These are phyloP conservation scores for Macrostomum lignano DNA, from an alignment of 1,140 invertebrate genomes.

Conservation along the genomic window DNA sequence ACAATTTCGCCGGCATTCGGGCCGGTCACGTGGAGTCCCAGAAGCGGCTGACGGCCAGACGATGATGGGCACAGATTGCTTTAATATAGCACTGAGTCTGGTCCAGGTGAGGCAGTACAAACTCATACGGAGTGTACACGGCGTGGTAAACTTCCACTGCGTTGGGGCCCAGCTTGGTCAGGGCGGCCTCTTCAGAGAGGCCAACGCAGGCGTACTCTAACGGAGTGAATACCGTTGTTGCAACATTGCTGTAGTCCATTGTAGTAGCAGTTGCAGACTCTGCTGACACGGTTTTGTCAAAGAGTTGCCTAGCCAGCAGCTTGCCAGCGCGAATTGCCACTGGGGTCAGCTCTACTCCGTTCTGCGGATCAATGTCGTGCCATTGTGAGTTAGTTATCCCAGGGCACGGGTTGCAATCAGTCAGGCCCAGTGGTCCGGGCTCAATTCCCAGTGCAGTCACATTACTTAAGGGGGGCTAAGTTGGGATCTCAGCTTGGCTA, in stretches of 20 bases:
- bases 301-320: too few relatives aligned
- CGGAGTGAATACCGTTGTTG: slow-evolving; percentile 84
- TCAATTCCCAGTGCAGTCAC: too few relatives aligned
- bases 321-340: slow-evolving; percentile 77
- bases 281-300: too few relatives aligned
- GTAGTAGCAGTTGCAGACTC: slow-evolving; percentile 4
- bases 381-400: too few relatives aligned
- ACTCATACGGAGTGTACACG: slow-evolving; percentile 74
- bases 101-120: slow-evolving; percentile 50
- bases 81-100: slow-evolving; percentile 36
- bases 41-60: slow-evolving; percentile 40
- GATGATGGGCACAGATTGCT: slow-evolving; percentile 32
- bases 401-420: too few relatives aligned
- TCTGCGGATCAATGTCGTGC: too few relatives aligned
- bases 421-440: too few relatives aligned
- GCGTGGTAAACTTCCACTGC: slow-evolving; percentile 52
- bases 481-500: too few relatives aligned
- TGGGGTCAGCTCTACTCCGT: slow-evolving; percentile 84
- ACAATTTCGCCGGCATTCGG: slow-evolving; percentile 87
- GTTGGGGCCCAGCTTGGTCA: slow-evolving; percentile 32
- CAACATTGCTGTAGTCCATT: slow-evolving; percentile 55
- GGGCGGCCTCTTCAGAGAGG: slow-evolving; percentile 60
- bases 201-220: slow-evolving; percentile 81
- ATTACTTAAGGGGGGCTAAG: too few relatives aligned
- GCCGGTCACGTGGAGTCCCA: slow-evolving; percentile 77